Conservation (phyloP, 2,888 invertebrate species). For the Amiota minor region DNA sequence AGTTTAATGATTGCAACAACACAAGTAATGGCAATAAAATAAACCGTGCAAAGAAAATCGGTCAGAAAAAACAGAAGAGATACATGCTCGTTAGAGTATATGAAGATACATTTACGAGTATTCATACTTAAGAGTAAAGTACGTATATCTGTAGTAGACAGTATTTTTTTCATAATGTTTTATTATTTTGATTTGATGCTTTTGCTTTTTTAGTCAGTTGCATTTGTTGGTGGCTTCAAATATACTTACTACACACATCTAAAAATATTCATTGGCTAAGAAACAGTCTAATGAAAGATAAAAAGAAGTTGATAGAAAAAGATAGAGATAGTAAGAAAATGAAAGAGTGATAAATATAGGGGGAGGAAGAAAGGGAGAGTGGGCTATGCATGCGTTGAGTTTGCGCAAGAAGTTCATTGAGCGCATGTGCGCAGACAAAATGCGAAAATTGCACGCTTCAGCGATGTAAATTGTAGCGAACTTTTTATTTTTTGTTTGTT, state of each 20-base stretch:
- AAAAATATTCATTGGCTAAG: too few relatives aligned
- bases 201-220: neutral
- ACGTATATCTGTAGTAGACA: neutral
- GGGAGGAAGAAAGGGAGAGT: neutral
- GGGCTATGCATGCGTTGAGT: neutral
- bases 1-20: conserved; percentile 40
- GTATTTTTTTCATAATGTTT: too few relatives aligned
- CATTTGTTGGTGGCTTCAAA: neutral
- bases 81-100: neutral
- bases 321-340: conserved; percentile 26
- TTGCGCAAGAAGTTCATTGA: conserved; percentile 64
- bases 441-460: conserved; percentile 53
- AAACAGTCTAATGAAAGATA: neutral
- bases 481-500: conserved; percentile 13
- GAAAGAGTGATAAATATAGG: conserved; percentile 2
- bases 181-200: too few relatives aligned
- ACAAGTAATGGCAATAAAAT: conserved; percentile 55
- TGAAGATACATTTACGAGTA: too few relatives aligned
- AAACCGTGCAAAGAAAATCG: conserved; percentile 60
- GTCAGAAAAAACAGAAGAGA: conserved; percentile 45
- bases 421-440: conserved; percentile 48
- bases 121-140: neutral
- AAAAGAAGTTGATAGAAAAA: neutral
- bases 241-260: neutral
- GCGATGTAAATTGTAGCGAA: conserved; percentile 42